Percentiles rank a stretch among this genome's conserved stretches.
phyloP scores from a whole-genome alignment of 2,888 invertebrate genomes.

The Dendrolimus houi region DNA sequence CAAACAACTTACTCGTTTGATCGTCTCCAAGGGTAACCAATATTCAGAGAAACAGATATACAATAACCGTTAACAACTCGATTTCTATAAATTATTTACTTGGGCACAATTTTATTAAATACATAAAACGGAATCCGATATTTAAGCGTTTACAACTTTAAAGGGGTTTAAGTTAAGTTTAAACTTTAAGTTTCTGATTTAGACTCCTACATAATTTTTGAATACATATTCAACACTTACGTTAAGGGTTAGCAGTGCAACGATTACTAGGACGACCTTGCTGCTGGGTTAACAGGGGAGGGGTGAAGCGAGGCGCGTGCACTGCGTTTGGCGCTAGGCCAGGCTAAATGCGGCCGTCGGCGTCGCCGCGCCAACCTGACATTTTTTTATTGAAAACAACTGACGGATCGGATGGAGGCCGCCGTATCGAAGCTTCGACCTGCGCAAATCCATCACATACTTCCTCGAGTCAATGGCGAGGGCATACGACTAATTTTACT shows the following conservation, averaged over 20 bases:
- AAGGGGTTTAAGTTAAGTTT: too few relatives aligned
- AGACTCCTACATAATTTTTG: too few relatives aligned
- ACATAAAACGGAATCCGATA: too few relatives aligned
- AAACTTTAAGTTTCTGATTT: too few relatives aligned
- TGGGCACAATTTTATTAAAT: too few relatives aligned
- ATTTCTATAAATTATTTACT: too few relatives aligned
- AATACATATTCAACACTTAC: too few relatives aligned
- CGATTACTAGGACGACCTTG: constrained; percentile 56
- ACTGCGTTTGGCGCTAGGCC: constrained; percentile 55
- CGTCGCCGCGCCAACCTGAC: constrained; percentile 65
- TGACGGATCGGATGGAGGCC: constrained; percentile 56
- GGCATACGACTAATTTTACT: constrained; percentile 58
- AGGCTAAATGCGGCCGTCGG: constrained; percentile 64
- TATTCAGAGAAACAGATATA: constrained; percentile 3
- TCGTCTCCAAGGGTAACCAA: constrained; percentile 23
- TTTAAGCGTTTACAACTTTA: too few relatives aligned
- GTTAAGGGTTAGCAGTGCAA: constrained; percentile 26
- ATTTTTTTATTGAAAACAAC: constrained; percentile 72
- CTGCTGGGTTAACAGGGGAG: constrained; percentile 36
- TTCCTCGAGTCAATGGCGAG: constrained; percentile 73
- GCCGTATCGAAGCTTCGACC: constrained; percentile 49
- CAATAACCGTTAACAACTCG: too few relatives aligned
- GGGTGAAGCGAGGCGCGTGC: constrained; percentile 46
- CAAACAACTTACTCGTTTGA: constrained; percentile 20
- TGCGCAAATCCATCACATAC: constrained; percentile 60